Evolutionary conservation across 2,113 vertebrate species (phyloP).

Genomic region (Ptilonorhynchus violaceus): DNA sequence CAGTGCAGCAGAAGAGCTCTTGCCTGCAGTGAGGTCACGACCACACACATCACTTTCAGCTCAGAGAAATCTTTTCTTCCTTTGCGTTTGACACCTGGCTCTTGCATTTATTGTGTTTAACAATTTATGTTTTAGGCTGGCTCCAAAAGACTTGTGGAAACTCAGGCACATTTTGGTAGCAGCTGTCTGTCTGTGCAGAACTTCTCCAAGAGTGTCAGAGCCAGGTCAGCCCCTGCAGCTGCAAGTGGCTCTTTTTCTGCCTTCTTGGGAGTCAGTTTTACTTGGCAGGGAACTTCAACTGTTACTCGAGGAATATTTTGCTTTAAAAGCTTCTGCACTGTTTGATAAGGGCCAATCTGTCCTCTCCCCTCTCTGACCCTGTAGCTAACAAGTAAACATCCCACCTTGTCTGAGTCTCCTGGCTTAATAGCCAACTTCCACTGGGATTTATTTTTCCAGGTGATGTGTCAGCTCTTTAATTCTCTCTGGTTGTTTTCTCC

Average conservation of each 20-base stretch:
- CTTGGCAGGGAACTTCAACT: neutral
- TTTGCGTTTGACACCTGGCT: neutral
- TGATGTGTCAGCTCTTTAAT: neutral
- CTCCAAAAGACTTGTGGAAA: neutral
- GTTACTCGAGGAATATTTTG: neutral
- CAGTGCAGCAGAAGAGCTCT: neutral
- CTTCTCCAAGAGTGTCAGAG: neutral
- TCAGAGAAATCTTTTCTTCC: neutral
- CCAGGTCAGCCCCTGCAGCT: neutral
- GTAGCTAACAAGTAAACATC: neutral
- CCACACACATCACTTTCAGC: neutral
- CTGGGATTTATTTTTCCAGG: neutral
- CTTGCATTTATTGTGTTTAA: neutral
- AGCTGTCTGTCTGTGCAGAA: neutral
- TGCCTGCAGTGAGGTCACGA: neutral
- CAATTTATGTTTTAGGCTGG: neutral
- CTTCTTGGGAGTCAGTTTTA: neutral
- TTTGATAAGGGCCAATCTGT: neutral
- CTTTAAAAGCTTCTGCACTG: neutral
- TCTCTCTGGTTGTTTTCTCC: neutral
- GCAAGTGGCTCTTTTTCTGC: neutral
- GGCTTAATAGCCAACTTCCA: neutral
- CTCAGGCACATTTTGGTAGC: neutral
- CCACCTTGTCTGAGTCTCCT: neutral
- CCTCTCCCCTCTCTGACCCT: neutral